Evolutionary conservation across 2,888 invertebrate species (phyloP).

Genomic region (Galeruca laticollis): DNA sequence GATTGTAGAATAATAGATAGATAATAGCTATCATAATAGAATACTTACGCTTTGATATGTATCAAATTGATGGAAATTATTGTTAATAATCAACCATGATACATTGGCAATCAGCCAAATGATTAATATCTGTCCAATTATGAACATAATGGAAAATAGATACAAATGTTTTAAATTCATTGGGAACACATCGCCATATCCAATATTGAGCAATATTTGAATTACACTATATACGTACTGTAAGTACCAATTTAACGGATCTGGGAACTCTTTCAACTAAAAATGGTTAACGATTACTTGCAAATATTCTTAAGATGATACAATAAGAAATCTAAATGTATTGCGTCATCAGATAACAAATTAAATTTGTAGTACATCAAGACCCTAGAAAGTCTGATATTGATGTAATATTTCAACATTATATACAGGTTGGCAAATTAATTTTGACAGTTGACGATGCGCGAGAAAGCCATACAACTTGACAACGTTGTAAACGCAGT

Average conservation of each 20-base stretch:
- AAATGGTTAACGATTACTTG: slow-evolving; percentile 14
- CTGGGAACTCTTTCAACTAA: neutral
- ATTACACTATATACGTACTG: slow-evolving; percentile 61
- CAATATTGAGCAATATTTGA: slow-evolving; percentile 62
- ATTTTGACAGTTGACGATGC: no score
- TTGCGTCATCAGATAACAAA: no score
- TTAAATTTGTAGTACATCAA: no score
- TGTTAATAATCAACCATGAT: slow-evolving; percentile 34
- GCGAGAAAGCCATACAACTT: no score
- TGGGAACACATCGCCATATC: slow-evolving; percentile 48
- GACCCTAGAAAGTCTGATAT: no score
- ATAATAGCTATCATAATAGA: no score
- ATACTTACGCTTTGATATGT: slow-evolving; percentile 37
- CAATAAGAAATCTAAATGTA: no score
- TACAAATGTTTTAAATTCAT: slow-evolving; percentile 31
- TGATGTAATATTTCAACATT: no score
- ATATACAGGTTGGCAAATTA: no score
- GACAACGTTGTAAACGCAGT: no score
- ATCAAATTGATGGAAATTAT: slow-evolving; percentile 25
- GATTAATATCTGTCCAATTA: slow-evolving; percentile 32
- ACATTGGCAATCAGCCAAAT: slow-evolving; percentile 32
- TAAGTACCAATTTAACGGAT: slow-evolving; percentile 31
- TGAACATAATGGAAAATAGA: slow-evolving; percentile 26
- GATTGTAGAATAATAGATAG: no score
- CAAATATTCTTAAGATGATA: no score